Evolutionary conservation across 2,113 vertebrate genomes (phyloP).

Genomic region (Heterotilapia buettikoferi): DNA sequence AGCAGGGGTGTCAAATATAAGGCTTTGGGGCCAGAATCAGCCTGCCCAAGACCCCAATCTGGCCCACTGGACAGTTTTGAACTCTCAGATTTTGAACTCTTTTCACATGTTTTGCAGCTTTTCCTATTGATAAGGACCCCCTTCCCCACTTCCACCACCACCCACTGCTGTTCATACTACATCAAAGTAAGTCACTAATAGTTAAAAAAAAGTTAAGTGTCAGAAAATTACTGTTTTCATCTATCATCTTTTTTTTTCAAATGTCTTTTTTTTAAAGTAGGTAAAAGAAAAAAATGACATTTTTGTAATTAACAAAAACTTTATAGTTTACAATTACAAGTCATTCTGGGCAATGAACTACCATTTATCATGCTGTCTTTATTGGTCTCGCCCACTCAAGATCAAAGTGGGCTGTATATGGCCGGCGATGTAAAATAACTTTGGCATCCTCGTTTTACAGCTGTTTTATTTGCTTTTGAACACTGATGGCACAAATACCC

Average conservation of each 20-base stretch:
- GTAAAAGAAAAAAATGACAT: fast-evolving
- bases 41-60: neutral
- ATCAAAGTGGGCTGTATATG: neutral
- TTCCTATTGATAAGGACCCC: neutral
- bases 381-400: neutral
- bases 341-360: neutral
- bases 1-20: neutral
- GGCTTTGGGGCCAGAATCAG: neutral
- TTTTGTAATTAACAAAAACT: neutral
- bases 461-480: neutral
- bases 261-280: neutral
- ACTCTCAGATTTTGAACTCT: neutral
- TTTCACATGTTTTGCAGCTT: neutral
- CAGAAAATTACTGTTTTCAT: neutral
- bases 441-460: neutral
- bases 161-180: neutral
- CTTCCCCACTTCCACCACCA: neutral
- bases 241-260: neutral
- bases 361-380: neutral
- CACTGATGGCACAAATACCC: neutral
- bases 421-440: neutral
- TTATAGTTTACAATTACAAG: neutral
- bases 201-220: neutral
- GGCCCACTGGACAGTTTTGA: neutral
- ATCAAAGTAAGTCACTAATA: neutral